A percentile compares a stretch with the other conserved stretches of the same genome.
phyloP scores from a whole-genome alignment of 2,888 invertebrate genomes.

The Nomada fabriciana region DNA sequence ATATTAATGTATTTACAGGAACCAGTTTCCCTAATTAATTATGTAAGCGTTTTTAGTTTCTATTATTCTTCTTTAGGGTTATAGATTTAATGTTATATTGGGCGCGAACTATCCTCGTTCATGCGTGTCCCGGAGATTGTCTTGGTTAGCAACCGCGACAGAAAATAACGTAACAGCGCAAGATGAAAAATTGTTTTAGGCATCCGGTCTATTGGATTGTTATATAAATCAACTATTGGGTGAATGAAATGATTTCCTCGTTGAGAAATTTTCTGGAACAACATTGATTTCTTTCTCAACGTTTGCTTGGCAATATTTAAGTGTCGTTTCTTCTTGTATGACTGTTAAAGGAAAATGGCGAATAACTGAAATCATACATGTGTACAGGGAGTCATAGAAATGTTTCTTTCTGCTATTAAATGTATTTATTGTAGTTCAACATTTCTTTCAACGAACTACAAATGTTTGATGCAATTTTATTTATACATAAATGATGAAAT shows the following conservation, averaged over 20 bases:
- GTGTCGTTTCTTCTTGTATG: background rate
- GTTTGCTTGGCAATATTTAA: background rate
- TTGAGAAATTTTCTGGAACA: background rate
- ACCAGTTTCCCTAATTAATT: too few relatives aligned
- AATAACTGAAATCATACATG: background rate
- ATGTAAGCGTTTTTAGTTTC: too few relatives aligned
- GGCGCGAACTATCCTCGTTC: background rate
- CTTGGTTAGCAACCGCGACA: background rate
- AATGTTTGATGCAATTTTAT: too few relatives aligned
- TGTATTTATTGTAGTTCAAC: too few relatives aligned
- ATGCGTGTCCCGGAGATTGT: slow-evolving; percentile 5
- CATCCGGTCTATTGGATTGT: slow-evolving; percentile 19
- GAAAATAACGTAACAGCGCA: slow-evolving; percentile 3
- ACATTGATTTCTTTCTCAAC: background rate
- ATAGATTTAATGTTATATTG: too few relatives aligned
- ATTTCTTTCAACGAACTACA: too few relatives aligned
- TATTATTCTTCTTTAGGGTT: background rate
- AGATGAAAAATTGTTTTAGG: slow-evolving; percentile 30
- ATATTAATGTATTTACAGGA: too few relatives aligned
- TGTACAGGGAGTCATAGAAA: too few relatives aligned
- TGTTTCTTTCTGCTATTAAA: too few relatives aligned
- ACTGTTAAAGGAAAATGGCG: background rate
- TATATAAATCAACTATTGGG: background rate
- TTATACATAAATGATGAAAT: too few relatives aligned
- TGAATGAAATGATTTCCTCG: background rate